Evolutionary conservation across 2,797 vertebrate genomes (phyloP), one percentile per base, ranked within the genome.

Genomic region (Gallinago solitaria): DNA sequence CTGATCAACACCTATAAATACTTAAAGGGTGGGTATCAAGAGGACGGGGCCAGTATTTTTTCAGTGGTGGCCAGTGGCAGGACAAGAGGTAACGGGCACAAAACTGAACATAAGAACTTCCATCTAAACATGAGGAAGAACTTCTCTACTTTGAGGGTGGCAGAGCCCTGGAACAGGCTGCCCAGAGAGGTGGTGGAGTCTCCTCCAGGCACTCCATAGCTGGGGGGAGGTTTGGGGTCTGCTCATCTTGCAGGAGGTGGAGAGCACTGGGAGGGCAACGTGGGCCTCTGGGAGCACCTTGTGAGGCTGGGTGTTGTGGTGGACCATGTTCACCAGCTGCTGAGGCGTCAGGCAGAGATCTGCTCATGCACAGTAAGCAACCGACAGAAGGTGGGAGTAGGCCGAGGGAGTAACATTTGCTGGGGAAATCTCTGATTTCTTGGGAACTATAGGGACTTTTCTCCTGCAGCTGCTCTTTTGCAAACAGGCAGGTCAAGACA

Each of bases 201-300:
- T 60, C 27, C 39, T 71, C 70, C 53, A 64, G 37, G 30, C 17
- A 47, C 23, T 8, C 25, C 1, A 1, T 3, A 54, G 25, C 20
- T 85, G 18, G 25, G 11, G 17, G 32, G 8, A 90, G 7, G 21
- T 61, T 35, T 89, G 41, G 25, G 13, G 17, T 59, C 60, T 76
- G 54, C 27, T 61, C 39, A 61, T 5, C 18, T 80, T 1, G 2
- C 76, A 78, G 30, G 19, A 67, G 25, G 11, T 39, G 4, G 5
- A 53, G 14, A 16, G 12, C 11, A 73, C 12, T 0, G 0, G 6
- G 0, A 2, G 5, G 28, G 48, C 21, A 87, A 43, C 16, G 11
- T 2, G 5, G 17, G 43, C 5, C 6, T 14, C n/a, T 9, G n/a
- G 47, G 35, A 56, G 28, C 21, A 65, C 19, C 23, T 20, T n/a